A percentile compares a stretch with the other conserved stretches of the same genome.
Conservation (phyloP, 2,797 vertebrate genomes). For the Sebastes matsubarae region DNA sequence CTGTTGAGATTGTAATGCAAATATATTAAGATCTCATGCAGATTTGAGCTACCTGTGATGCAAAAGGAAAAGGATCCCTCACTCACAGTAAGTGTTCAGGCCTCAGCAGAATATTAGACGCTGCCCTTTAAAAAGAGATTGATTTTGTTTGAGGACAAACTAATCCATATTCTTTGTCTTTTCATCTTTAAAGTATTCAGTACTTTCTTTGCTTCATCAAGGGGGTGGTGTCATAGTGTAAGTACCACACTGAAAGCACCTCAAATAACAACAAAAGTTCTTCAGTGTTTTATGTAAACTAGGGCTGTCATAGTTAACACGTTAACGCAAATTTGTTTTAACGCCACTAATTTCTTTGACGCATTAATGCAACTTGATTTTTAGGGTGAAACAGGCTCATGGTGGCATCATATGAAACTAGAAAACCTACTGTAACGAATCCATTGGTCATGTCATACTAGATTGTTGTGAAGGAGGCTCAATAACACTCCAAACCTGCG, state of each 20-base stretch:
- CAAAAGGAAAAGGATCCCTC: not conserved
- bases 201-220: not conserved
- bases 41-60: not conserved
- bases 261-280: not conserved
- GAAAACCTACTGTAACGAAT: too few relatives aligned
- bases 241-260: not conserved
- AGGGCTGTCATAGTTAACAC: too few relatives aligned
- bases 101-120: not conserved
- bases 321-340: too few relatives aligned
- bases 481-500: too few relatives aligned
- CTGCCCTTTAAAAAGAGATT: constrained; percentile 9
- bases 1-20: not conserved
- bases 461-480: too few relatives aligned
- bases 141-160: not conserved
- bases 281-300: constrained; percentile 2
- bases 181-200: not conserved
- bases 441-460: too few relatives aligned
- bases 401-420: too few relatives aligned
- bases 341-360: too few relatives aligned
- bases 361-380: too few relatives aligned
- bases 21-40: constrained; percentile 1
- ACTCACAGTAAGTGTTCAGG: not conserved
- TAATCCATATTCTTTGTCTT: constrained; percentile 7
- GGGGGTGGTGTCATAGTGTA: not conserved
- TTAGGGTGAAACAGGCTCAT: too few relatives aligned